phyloP scores from a whole-genome alignment of 2,113 vertebrate genomes.

The Microcebus lehilahytsara region DNA sequence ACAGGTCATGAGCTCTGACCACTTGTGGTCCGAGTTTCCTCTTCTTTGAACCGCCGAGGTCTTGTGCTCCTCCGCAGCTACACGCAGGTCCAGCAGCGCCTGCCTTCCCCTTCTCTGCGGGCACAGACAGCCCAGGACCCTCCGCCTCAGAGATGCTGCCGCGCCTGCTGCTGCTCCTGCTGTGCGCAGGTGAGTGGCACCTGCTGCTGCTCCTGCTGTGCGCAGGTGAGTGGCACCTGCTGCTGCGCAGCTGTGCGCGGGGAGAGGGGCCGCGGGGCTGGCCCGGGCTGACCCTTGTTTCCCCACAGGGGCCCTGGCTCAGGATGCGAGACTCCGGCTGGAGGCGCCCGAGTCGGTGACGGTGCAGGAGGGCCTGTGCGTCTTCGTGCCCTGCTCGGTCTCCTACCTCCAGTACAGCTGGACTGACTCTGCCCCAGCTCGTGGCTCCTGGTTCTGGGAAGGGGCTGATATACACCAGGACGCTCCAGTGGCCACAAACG shows the following conservation, averaged over 20 bases:
- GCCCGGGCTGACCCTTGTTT: background rate
- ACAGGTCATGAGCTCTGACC: background rate
- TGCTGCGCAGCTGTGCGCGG: too few species aligned
- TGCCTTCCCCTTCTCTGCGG: background rate
- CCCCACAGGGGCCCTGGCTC: background rate
- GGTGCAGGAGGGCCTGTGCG: background rate
- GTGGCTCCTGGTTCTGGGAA: background rate
- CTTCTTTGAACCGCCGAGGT: background rate
- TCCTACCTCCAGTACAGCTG: fast-evolving
- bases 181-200: background rate
- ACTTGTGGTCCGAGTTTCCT: background rate
- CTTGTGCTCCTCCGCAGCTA: background rate
- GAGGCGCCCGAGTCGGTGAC: fast-evolving
- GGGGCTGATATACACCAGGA: fast-evolving
- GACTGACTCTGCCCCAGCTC: fast-evolving
- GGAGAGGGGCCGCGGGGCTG: fast-evolving
- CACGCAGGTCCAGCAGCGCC: background rate
- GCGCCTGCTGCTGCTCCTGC: background rate
- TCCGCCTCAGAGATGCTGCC: background rate
- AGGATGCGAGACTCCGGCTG: fast-evolving
- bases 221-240: too few species aligned
- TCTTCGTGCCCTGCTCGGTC: background rate
- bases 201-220: too few species aligned
- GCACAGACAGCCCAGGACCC: background rate
- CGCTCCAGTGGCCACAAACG: too few species aligned